These are phyloP conservation scores for Gopherus evgoodei DNA, from an alignment of 2,113 vertebrate genomes.

Conservation along the genomic window DNA sequence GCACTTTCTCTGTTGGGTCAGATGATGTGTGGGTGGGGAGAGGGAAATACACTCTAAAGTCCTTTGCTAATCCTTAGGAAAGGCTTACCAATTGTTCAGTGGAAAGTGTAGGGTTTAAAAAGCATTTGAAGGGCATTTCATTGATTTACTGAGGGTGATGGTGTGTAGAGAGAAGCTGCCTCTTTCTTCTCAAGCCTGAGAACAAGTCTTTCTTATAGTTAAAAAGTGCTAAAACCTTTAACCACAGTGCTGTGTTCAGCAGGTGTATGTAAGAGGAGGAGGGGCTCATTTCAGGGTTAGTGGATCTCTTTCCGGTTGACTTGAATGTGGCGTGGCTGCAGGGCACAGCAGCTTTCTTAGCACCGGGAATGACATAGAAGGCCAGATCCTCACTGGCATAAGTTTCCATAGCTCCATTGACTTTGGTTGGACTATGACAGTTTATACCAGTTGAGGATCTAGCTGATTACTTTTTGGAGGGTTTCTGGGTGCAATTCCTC, in stretches of 20 bases:
- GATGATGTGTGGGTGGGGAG: not conserved
- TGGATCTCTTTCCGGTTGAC: accelerated
- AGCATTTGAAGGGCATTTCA: conserved; percentile 40
- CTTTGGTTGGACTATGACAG: not conserved
- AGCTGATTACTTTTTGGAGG: not conserved
- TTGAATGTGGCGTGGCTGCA: accelerated
- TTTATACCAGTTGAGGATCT: not conserved
- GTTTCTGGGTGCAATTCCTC: not conserved
- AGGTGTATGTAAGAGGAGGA: not conserved
- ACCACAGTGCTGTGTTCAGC: conserved; percentile 12
- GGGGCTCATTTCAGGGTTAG: not conserved
- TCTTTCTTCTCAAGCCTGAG: conserved; percentile 44
- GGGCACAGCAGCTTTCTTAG: not conserved
- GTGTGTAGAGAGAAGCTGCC: conserved; percentile 43
- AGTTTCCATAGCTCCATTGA: not conserved
- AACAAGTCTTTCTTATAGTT: conserved; percentile 24
- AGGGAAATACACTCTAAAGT: not conserved
- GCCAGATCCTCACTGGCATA: not conserved
- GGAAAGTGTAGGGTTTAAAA: not conserved
- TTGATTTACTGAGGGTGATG: conserved; percentile 63
- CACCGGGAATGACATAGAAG: not conserved
- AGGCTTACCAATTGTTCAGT: conserved; percentile 8
- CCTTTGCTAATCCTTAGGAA: not conserved
- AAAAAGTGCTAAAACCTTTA: conserved; percentile 10
- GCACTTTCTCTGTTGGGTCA: conserved; percentile 14